These are phyloP conservation scores for Phyllostomus hastatus DNA, from an alignment of 2,113 vertebrate genomes.

Conservation along the genomic window DNA sequence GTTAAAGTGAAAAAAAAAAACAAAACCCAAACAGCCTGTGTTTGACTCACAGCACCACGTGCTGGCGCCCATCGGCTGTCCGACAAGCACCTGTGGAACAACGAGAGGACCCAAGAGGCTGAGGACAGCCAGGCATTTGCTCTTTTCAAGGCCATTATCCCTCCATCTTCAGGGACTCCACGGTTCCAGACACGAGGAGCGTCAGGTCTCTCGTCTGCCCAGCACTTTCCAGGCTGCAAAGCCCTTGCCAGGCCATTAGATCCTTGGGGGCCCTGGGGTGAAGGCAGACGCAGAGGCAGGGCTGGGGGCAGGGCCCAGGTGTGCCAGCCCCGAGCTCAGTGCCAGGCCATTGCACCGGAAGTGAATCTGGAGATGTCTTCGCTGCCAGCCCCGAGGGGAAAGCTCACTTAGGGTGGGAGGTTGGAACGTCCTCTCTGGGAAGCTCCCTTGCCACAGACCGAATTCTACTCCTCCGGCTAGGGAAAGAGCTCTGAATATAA, in stretches of 20 bases:
- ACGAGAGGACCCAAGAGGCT: background rate
- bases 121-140: background rate
- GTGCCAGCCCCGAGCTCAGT: background rate
- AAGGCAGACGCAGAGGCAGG: background rate
- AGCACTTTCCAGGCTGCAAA: background rate
- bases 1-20: background rate
- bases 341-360: background rate
- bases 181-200: background rate
- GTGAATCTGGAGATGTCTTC: background rate
- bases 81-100: background rate
- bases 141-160: background rate
- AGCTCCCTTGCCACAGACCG: background rate
- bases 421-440: background rate
- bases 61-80: too few species aligned
- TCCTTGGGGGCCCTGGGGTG: background rate
- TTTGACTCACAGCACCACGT: background rate
- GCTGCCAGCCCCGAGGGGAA: too few species aligned
- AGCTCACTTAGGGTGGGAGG: fast-evolving
- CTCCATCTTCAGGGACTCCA: background rate
- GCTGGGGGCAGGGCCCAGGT: background rate
- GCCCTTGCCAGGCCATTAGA: background rate
- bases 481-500: background rate
- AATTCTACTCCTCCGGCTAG: background rate
- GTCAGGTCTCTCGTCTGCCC: background rate
- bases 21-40: background rate